Conservation (phyloP, 2,888 invertebrate genomes). For the Serripes groenlandicus region DNA sequence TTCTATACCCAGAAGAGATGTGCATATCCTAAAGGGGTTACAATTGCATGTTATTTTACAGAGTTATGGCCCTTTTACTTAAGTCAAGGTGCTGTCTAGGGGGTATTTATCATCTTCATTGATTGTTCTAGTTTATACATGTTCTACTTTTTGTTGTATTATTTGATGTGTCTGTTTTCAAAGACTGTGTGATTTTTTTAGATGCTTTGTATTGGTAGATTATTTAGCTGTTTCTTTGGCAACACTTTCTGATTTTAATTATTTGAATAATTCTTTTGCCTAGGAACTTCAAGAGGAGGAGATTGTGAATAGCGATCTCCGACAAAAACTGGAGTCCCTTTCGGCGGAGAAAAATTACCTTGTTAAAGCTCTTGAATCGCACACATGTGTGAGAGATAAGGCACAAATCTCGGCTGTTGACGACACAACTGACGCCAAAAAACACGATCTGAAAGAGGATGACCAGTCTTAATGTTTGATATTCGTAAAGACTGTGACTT, state of each 20-base stretch:
- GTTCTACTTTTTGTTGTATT: not conserved
- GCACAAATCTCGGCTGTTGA: conserved; percentile 3
- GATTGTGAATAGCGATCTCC: conserved; percentile 60
- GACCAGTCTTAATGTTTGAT: conserved; percentile 14
- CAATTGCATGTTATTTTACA: too few species aligned
- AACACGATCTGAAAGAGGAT: conserved; percentile 20
- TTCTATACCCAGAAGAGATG: too few species aligned
- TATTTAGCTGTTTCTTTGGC: not conserved
- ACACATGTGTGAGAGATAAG: conserved; percentile 54
- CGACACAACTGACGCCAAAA: not conserved
- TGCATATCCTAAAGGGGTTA: too few species aligned
- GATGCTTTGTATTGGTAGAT: not conserved
- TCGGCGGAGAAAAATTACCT: conserved; percentile 60
- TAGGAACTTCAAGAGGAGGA: conserved; percentile 67
- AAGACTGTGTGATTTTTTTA: conserved; percentile 20
- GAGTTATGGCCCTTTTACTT: too few species aligned
- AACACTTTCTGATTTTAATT: conserved; percentile 12
- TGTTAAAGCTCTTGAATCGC: conserved; percentile 55
- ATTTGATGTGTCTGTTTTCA: not conserved
- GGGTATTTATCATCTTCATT: too few species aligned
- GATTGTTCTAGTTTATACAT: too few species aligned
- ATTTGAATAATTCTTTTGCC: conserved; percentile 43
- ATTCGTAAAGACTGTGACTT: conserved; percentile 15
- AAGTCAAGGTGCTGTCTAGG: too few species aligned
- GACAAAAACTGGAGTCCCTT: conserved; percentile 63